These are phyloP conservation scores for Lithophane semibrunnea DNA, from an alignment of 2,888 invertebrate species.

Conservation along the genomic window DNA sequence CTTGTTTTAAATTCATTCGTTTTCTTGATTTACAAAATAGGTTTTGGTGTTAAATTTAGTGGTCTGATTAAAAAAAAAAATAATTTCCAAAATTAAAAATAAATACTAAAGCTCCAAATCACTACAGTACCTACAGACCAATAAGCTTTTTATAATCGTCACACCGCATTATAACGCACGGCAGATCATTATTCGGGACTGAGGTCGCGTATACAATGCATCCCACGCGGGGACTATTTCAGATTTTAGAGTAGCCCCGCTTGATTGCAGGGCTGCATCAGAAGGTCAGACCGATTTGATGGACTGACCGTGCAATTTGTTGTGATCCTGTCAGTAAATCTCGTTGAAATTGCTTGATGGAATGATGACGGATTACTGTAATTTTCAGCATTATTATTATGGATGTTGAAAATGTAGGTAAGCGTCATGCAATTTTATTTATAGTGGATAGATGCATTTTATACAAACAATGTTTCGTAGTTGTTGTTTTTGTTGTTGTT, in stretches of 20 bases:
- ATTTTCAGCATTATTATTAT: not conserved
- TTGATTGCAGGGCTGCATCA: conserved; percentile 64
- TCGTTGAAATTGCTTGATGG: conserved; percentile 1
- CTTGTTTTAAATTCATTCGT: not conserved
- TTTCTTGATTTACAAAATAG: not conserved
- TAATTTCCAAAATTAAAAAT: not conserved
- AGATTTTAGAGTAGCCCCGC: conserved; percentile 70
- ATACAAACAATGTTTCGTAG: not conserved
- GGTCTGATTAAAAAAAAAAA: not conserved
- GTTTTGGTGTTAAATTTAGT: not conserved
- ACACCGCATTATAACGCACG: conserved; percentile 19
- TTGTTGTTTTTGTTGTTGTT: not conserved
- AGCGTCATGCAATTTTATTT: not conserved
- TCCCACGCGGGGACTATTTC: conserved; percentile 82
- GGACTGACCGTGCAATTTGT: conserved; percentile 22
- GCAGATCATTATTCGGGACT: conserved; percentile 64
- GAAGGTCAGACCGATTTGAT: conserved; percentile 44
- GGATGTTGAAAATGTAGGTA: not conserved
- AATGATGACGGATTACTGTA: conserved; percentile 17
- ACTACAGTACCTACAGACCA: too few species aligned
- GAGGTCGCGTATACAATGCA: conserved; percentile 77
- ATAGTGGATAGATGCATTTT: not conserved
- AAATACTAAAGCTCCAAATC: not conserved
- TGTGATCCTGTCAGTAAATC: conserved; percentile 15
- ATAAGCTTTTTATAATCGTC: not conserved